Percentiles rank a stretch among this genome's conserved stretches.
phyloP scores from a whole-genome alignment of 2,797 vertebrate species.

The Mareca strepera region DNA sequence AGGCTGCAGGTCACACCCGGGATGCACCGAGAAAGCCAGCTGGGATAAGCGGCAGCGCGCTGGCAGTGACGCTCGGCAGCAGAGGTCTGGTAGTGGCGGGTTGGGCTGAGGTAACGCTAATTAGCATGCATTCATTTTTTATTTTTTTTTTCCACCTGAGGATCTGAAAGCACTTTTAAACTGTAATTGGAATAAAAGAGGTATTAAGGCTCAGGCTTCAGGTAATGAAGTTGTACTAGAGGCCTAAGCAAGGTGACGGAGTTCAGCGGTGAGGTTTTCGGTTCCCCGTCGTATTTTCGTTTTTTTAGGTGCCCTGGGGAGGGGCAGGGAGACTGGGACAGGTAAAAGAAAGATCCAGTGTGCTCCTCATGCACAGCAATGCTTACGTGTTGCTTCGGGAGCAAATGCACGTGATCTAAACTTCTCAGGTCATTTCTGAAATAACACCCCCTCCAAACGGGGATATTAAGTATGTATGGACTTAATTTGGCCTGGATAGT shows the following conservation, averaged over 20 bases:
- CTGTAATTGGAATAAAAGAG: not conserved
- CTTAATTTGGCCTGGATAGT: not conserved
- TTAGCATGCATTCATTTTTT: not conserved
- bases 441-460: not conserved
- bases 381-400: not conserved
- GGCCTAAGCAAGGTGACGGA: not conserved
- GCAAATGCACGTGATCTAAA: not conserved
- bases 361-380: not conserved
- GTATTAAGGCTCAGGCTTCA: not conserved
- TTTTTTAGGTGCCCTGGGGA: constrained; percentile 3
- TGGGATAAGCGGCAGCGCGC: rapidly evolving
- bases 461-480: not conserved
- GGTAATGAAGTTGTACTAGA: not conserved
- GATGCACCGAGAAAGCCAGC: not conserved
- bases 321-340: not conserved
- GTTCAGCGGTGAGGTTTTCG: not conserved
- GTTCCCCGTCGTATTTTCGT: not conserved
- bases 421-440: constrained; percentile 21
- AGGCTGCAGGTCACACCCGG: rapidly evolving
- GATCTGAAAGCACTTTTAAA: not conserved
- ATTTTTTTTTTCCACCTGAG: not conserved
- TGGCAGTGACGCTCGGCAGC: rapidly evolving
- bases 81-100: not conserved
- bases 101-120: rapidly evolving
- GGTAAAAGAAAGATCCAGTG: constrained; percentile 16